Evolutionary conservation across 1,140 invertebrate species (phyloP).

Genomic region (Lutraria rhynchaena): DNA sequence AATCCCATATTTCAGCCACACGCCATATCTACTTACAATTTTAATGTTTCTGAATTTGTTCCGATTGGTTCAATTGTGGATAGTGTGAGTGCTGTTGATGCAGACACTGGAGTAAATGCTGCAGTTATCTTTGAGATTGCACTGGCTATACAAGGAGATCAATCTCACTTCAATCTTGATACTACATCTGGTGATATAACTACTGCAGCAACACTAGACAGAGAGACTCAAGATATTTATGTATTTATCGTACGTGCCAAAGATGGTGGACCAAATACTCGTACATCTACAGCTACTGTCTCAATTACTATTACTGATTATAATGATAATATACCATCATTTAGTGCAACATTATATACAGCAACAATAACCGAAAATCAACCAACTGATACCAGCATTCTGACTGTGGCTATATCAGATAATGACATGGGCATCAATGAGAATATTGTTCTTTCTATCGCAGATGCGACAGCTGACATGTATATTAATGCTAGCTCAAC

Average conservation of each 20-base stretch:
- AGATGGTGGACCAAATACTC: slow-evolving; percentile 62
- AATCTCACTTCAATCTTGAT: slow-evolving; percentile 61
- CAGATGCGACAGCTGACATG: slow-evolving; percentile 66
- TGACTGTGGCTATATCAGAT: slow-evolving; percentile 87
- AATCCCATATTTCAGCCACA: slow-evolving; percentile 58
- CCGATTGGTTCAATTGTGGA: slow-evolving; percentile 23
- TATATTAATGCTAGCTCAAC: slow-evolving; percentile 91
- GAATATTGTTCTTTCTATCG: slow-evolving; percentile 89
- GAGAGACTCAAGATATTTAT: slow-evolving; percentile 66
- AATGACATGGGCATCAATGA: slow-evolving; percentile 87
- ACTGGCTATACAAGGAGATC: slow-evolving; percentile 56
- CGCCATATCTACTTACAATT: slow-evolving; percentile 46
- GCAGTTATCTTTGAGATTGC: slow-evolving; percentile 59
- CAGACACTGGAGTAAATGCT: slow-evolving; percentile 65
- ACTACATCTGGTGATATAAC: slow-evolving; percentile 58
- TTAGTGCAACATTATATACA: slow-evolving; percentile 81
- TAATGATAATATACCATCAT: slow-evolving; percentile 81
- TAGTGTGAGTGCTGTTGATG: slow-evolving; percentile 60
- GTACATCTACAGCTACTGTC: slow-evolving; percentile 62
- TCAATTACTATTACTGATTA: slow-evolving; percentile 72
- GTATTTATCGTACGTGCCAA: slow-evolving; percentile 58
- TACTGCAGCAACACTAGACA: slow-evolving; percentile 60
- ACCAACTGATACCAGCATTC: slow-evolving; percentile 90
- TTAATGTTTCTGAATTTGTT: slow-evolving; percentile 61
- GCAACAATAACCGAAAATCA: slow-evolving; percentile 93